Evolutionary conservation across 2,888 invertebrate species (phyloP).

Genomic region (Auanema sp.): DNA sequence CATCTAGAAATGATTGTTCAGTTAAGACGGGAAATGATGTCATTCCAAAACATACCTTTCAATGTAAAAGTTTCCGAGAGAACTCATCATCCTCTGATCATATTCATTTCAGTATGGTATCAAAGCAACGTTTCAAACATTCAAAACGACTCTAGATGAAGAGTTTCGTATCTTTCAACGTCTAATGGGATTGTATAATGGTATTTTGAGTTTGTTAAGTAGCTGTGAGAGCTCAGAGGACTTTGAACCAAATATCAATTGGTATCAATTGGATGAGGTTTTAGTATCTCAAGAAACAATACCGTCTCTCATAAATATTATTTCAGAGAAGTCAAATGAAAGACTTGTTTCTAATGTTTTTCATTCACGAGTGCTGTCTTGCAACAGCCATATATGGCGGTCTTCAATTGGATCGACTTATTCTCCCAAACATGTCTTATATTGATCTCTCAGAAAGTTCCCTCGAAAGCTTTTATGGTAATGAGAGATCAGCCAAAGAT

Average conservation of each 20-base stretch:
- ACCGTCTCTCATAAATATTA: too few relatives aligned
- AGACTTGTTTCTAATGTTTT: constrained; percentile 16
- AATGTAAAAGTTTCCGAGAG: too few relatives aligned
- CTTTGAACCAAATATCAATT: constrained; percentile 1
- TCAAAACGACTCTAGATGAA: too few relatives aligned
- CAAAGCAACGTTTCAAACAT: too few relatives aligned
- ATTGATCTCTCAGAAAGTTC: neutral
- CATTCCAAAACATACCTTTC: too few relatives aligned
- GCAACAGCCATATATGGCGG: constrained; percentile 24
- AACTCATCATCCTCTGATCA: too few relatives aligned
- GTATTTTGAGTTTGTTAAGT: constrained; percentile 1
- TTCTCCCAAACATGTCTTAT: constrained; percentile 20
- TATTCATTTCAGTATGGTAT: too few relatives aligned
- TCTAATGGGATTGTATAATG: too few relatives aligned
- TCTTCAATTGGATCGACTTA: constrained; percentile 26
- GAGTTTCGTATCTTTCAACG: too few relatives aligned
- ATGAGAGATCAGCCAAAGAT: neutral
- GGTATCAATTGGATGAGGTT: neutral
- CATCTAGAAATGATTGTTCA: too few relatives aligned
- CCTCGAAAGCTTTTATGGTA: neutral
- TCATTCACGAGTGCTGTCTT: constrained; percentile 22
- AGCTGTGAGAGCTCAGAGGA: constrained; percentile 4
- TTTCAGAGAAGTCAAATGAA: constrained; percentile 17
- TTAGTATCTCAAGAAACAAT: too few relatives aligned
- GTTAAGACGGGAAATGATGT: too few relatives aligned